phyloP scores from a whole-genome alignment of 2,113 vertebrate genomes.

The Marmota flaviventris region DNA sequence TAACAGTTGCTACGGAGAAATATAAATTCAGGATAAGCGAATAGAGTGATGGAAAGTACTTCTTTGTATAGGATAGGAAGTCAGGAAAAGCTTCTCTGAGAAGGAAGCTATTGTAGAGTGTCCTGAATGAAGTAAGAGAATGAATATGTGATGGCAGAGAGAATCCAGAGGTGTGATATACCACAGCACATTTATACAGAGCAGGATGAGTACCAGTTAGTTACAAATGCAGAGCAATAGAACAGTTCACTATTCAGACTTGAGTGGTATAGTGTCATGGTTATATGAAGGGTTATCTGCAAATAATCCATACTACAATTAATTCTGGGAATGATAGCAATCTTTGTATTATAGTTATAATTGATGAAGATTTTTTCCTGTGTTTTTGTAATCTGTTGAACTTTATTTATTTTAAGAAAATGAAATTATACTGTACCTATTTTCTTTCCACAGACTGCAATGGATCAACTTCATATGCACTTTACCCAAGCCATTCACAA shows the following conservation, averaged over 20 bases:
- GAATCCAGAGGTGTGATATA: background rate
- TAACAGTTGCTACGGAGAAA: background rate
- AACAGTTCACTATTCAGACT: background rate
- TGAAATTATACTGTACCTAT: background rate
- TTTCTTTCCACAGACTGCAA: slow-evolving; percentile 93
- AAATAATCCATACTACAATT: background rate
- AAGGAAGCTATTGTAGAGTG: background rate
- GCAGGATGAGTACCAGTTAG: background rate
- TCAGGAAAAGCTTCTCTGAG: slow-evolving; percentile 24
- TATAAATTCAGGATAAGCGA: background rate
- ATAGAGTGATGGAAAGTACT: background rate
- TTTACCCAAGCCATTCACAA: slow-evolving; percentile 99
- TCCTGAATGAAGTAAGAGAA: background rate
- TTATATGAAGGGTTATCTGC: background rate
- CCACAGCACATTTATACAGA: background rate
- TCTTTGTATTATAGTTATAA: background rate
- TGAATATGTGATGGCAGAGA: background rate
- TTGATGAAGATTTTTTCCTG: background rate
- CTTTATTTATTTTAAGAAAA: slow-evolving; percentile 44
- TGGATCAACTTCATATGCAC: slow-evolving; percentile 99
- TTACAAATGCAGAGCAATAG: background rate
- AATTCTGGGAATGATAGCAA: slow-evolving; percentile 34
- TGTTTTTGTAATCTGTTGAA: slow-evolving; percentile 24
- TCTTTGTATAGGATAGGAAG: background rate
- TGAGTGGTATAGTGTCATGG: background rate